phyloP scores from a whole-genome alignment of 2,888 invertebrate genomes.

The Scaeva pyrastri region DNA sequence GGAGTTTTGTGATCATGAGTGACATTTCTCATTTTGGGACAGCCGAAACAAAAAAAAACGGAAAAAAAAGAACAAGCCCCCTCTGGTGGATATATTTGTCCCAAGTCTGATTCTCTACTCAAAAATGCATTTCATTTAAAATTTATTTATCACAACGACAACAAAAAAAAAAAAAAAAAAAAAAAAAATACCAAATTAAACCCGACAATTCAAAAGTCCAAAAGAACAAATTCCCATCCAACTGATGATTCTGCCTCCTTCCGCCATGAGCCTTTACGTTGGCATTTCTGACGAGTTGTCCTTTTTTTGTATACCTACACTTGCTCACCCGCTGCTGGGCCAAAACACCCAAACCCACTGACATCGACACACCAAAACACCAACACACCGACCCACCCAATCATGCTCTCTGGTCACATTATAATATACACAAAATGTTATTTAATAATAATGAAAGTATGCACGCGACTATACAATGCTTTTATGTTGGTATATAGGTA shows the following conservation, averaged over 20 bases:
- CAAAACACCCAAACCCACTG: constrained; percentile 3
- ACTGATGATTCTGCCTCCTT: constrained; percentile 10
- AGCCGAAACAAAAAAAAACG: neutral
- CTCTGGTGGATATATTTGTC: constrained; percentile 32
- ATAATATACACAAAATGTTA: constrained; percentile 65
- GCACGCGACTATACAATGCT: constrained; percentile 51
- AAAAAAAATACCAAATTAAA: constrained; percentile 49
- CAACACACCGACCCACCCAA: no score
- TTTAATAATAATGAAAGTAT: constrained; percentile 69
- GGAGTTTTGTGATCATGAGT: constrained; percentile 23
- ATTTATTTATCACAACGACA: constrained; percentile 62
- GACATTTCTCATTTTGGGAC: constrained; percentile 59
- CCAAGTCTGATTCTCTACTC: constrained; percentile 61
- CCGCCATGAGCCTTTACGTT: constrained; percentile 18
- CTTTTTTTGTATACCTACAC: neutral
- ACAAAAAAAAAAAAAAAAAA: neutral
- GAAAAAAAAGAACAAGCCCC: neutral
- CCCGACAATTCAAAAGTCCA: constrained; percentile 41
- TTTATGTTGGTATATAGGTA: neutral
- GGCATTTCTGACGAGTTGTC: constrained; percentile 23
- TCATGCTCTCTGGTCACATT: constrained; percentile 33
- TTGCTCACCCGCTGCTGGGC: neutral
- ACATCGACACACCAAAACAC: no score
- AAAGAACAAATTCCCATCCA: constrained; percentile 36
- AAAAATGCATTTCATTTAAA: constrained; percentile 76